Conservation (phyloP, 2,888 invertebrate species). For the Lithophane semibrunnea region DNA sequence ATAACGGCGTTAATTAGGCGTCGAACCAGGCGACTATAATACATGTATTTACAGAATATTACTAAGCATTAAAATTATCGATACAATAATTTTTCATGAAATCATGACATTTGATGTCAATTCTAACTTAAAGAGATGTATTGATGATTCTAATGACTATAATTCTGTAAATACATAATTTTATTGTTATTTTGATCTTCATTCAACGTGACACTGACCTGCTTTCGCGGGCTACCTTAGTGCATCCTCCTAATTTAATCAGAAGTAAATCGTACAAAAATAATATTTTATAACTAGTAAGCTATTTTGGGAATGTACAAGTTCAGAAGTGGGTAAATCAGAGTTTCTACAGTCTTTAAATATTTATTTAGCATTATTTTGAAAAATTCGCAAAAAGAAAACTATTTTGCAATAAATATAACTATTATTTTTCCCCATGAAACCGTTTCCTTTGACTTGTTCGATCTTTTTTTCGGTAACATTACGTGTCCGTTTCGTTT, state of each 20-base stretch:
- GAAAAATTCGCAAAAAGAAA: neutral
- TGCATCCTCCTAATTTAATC: neutral
- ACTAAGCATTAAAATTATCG: neutral
- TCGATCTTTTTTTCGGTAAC: neutral
- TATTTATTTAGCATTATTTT: slow-evolving; percentile 5
- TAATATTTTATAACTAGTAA: slow-evolving; percentile 29
- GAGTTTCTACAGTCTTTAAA: neutral
- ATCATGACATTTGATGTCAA: neutral
- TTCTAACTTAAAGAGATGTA: neutral
- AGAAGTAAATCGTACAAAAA: slow-evolving; percentile 7
- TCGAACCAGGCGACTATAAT: neutral
- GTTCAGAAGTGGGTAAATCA: neutral
- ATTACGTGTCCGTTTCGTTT: neutral
- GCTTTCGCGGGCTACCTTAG: neutral
- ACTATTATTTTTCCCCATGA: neutral
- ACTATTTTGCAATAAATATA: neutral
- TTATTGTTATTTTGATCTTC: neutral
- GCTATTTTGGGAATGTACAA: slow-evolving; percentile 26
- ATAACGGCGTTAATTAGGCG: too few relatives aligned
- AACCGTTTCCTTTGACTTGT: neutral
- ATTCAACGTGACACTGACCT: neutral
- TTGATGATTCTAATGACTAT: neutral
- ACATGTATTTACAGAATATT: too few relatives aligned
- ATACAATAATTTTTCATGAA: neutral
- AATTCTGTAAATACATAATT: neutral